Evolutionary conservation across 2,888 invertebrate species (phyloP).

Genomic region (Callinectes sapidus): DNA sequence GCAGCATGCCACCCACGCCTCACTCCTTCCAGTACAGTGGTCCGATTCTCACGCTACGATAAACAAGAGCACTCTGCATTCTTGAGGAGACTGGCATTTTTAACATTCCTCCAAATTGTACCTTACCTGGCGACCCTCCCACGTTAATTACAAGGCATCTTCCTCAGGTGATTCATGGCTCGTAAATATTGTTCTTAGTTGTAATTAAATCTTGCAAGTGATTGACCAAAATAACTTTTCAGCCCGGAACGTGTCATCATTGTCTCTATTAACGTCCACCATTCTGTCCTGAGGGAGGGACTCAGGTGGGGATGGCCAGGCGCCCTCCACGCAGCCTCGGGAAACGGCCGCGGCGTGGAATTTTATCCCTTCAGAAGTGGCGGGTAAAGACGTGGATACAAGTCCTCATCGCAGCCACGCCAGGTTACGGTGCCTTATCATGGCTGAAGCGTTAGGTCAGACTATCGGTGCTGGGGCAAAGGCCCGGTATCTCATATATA

Average conservation of each 20-base stretch:
- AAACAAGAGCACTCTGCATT: constrained; percentile 11
- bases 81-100: not conserved
- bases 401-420: not conserved
- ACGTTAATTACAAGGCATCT: constrained; percentile 14
- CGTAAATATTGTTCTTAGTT: constrained; percentile 22
- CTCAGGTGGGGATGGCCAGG: not conserved
- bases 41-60: not conserved
- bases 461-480: not conserved
- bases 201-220: constrained; percentile 5
- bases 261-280: constrained; percentile 6
- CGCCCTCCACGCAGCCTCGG: not conserved
- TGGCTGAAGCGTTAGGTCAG: not conserved
- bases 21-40: not conserved
- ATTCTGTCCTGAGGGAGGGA: constrained; percentile 6
- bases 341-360: not conserved
- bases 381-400: not conserved
- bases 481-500: not conserved
- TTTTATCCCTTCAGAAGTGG: not conserved
- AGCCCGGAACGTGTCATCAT: not conserved
- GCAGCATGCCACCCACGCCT: not conserved
- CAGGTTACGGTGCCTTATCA: not conserved
- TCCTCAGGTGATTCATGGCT: constrained; percentile 5
- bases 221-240: constrained; percentile 25
- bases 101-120: constrained; percentile 28
- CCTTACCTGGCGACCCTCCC: constrained; percentile 14